Evolutionary conservation across 2,113 vertebrate genomes (phyloP), one percentile per base, ranked within the genome.

Genomic region (Syrrhaptes paradoxus): DNA sequence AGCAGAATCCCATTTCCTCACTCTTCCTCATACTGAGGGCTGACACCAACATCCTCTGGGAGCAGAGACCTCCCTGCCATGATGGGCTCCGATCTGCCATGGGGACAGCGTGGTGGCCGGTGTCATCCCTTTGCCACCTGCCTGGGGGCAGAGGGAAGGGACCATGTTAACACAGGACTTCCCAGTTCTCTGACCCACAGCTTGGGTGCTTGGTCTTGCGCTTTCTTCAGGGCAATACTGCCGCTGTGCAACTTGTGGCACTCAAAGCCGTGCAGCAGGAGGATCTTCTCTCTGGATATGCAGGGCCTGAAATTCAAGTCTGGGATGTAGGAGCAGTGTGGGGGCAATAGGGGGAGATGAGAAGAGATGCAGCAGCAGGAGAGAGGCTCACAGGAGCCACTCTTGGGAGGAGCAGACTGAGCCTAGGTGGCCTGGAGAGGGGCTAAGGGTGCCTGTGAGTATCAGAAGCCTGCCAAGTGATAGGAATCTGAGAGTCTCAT

Each of bases 201-300:
- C 43, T 67, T 20, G 25, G 43, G 25, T 41, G 17, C 51, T 49
- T 25, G 57, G 84, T 29, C 22, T 58, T 61, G 75, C 1, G 3
- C 25, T 58, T 68, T 82, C 26, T 41, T 55, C 51, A 20, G 52
- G 78, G 72, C 48, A 34, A 28, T 0, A 0, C 57, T 83, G 79
- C 38, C 6, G 3, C 59, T 0, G 0, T 73, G 55, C 1, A 0
- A 28, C 62, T 26, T 15, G 24, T 3, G 6, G 62, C 41, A 26
- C 45, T 38, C 1, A 1, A 24, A 91, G 51, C 4, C 2, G 36
- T 25, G 61, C 32, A 46, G 36, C 73, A 67, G 54, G 36, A 57
- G 67, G 36, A 95, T 29, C 68, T 61, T 88, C 54, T 45, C 41
- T 65, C 25, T 49, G 48, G 34, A n/a, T 34, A 19, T 13, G 5